These are phyloP conservation scores for Apis laboriosa DNA, from an alignment of 1,140 invertebrate genomes.

Conservation along the genomic window DNA sequence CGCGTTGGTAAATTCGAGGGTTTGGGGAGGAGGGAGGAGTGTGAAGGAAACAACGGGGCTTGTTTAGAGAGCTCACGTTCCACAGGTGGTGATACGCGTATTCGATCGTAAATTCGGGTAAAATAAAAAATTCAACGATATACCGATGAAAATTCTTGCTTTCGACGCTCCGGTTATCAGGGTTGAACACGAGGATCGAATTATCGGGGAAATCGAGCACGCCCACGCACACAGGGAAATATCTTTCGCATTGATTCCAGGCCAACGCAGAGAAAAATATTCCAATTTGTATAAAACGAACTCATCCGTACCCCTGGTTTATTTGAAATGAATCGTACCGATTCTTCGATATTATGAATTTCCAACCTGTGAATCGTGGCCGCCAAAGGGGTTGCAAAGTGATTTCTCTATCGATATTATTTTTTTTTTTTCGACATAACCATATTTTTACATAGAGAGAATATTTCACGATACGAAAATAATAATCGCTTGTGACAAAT, in stretches of 20 bases:
- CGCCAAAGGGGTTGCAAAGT: too few relatives aligned
- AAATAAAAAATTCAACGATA: slow-evolving; percentile 36
- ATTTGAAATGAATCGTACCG: not conserved
- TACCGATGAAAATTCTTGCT: slow-evolving; percentile 32
- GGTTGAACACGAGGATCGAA: not conserved
- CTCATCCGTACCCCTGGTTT: too few relatives aligned
- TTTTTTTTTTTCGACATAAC: too few relatives aligned
- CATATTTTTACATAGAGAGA: too few relatives aligned
- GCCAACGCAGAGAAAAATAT: not conserved
- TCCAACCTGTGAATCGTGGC: too few relatives aligned
- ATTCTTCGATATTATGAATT: too few relatives aligned
- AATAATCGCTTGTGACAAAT: too few relatives aligned
- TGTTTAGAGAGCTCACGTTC: slow-evolving; percentile 12
- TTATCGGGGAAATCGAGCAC: slow-evolving; percentile 6
- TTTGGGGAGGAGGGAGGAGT: too few relatives aligned
- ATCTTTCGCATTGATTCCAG: not conserved
- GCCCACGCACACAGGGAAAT: not conserved
- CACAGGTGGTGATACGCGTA: slow-evolving; percentile 40
- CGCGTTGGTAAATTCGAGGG: not conserved
- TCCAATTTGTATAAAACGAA: not conserved
- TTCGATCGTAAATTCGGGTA: slow-evolving; percentile 22
- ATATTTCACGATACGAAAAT: too few relatives aligned
- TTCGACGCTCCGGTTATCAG: not conserved
- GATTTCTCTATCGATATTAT: too few relatives aligned
- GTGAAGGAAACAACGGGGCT: not conserved